phyloP scores from a whole-genome alignment of 2,888 invertebrate genomes.

The Eupeodes luniger region DNA sequence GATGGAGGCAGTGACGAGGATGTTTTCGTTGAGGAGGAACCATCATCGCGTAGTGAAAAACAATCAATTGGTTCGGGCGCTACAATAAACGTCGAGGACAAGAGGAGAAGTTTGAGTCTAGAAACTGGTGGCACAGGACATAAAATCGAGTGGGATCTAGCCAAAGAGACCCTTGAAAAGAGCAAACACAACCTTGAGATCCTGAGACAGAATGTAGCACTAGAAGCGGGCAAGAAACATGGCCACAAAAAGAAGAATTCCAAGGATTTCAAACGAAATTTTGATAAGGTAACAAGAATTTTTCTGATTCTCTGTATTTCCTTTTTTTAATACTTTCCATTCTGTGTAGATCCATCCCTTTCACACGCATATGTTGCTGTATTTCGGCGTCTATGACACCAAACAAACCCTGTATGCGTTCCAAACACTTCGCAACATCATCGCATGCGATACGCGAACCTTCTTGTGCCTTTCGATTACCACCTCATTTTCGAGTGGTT shows the following conservation, averaged over 20 bases:
- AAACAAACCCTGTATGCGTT: conserved; percentile 90
- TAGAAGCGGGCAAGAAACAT: conserved; percentile 75
- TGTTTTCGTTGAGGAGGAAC: conserved; percentile 78
- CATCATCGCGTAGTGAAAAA: conserved; percentile 61
- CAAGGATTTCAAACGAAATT: conserved; percentile 77
- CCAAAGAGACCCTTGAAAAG: conserved; percentile 83
- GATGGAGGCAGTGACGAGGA: conserved; percentile 80
- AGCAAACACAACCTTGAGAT: conserved; percentile 84
- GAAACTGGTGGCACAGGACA: conserved; percentile 79
- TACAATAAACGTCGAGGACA: conserved; percentile 83
- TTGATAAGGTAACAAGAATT: conserved; percentile 74
- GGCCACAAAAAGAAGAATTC: conserved; percentile 76
- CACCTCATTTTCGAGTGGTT: conserved; percentile 87
- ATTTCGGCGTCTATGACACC: conserved; percentile 91
- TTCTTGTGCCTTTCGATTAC: conserved; percentile 91
- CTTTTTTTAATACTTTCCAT: not conserved
- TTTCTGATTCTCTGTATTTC: not conserved
- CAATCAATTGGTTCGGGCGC: conserved; percentile 71
- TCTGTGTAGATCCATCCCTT: conserved; percentile 87
- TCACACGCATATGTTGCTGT: conserved; percentile 93
- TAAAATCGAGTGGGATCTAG: conserved; percentile 81
- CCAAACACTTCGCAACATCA: conserved; percentile 89
- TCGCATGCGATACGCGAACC: conserved; percentile 88
- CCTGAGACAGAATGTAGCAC: conserved; percentile 81
- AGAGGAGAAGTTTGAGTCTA: conserved; percentile 80